Conservation (phyloP, 2,113 vertebrate genomes). For the Zosterops pallidus region DNA sequence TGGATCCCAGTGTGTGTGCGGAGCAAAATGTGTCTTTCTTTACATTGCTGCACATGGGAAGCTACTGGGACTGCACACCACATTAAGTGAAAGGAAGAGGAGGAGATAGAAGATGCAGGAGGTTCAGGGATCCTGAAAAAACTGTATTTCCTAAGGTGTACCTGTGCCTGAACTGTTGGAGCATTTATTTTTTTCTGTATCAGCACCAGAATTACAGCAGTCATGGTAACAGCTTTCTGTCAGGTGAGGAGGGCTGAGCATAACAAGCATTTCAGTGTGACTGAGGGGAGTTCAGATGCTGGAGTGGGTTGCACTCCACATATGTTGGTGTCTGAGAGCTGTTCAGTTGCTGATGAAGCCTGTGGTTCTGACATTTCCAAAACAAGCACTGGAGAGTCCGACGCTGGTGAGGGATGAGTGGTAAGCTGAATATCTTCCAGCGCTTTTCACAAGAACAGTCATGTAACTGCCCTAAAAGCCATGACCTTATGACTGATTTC, state of each 20-base stretch:
- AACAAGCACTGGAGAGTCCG: not conserved
- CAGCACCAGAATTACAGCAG: not conserved
- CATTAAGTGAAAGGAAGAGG: not conserved
- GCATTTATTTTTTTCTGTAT: not conserved
- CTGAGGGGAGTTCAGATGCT: not conserved
- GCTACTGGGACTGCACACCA: not conserved
- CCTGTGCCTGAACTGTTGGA: not conserved
- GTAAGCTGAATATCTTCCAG: not conserved
- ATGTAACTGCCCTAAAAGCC: not conserved
- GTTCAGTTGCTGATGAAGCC: not conserved
- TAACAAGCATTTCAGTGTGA: not conserved
- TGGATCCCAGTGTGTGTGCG: not conserved
- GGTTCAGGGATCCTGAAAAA: not conserved
- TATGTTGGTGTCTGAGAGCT: not conserved
- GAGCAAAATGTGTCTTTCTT: not conserved
- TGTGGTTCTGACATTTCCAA: not conserved
- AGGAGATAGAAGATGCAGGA: not conserved
- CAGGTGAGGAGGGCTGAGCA: not conserved
- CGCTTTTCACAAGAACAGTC: not conserved
- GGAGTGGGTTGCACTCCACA: not conserved
- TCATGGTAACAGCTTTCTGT: not conserved
- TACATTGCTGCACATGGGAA: rapidly evolving
- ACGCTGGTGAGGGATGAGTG: not conserved
- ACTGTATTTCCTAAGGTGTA: not conserved
- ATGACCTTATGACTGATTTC: not conserved